These are phyloP conservation scores for Holothuria glaberrima DNA, from an alignment of 35 echinoderm and acorn worm genomes.

Conservation along the genomic window DNA sequence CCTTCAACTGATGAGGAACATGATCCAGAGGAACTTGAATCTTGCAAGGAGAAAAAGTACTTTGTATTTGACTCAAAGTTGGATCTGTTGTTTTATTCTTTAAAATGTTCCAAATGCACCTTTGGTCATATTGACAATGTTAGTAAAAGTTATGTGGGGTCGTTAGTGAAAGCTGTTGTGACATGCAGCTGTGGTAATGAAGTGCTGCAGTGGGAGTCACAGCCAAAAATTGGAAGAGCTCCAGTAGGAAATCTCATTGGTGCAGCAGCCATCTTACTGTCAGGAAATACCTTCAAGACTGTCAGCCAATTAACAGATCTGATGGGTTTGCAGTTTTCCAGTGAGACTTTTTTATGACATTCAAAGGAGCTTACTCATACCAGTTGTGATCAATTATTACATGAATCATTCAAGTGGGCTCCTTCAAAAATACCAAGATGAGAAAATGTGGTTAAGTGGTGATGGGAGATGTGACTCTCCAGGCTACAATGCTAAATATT, in stretches of 20 bases:
- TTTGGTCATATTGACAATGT: slow-evolving; percentile 19
- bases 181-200: slow-evolving; percentile 18
- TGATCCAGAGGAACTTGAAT: slow-evolving; percentile 13
- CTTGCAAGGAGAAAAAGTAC: neutral
- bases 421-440: neutral
- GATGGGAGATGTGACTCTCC: slow-evolving; percentile 58
- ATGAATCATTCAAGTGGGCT: neutral
- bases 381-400: slow-evolving; percentile 35
- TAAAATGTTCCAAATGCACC: neutral
- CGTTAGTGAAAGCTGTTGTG: neutral
- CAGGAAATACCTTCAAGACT: slow-evolving; percentile 32
- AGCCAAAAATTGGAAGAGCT: slow-evolving; percentile 43
- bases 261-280: neutral
- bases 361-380: neutral
- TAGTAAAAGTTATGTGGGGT: neutral
- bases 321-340: slow-evolving; percentile 22
- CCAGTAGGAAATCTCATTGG: neutral
- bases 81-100: neutral
- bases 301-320: neutral
- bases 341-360: slow-evolving; percentile 1
- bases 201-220: slow-evolving; percentile 40
- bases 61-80: slow-evolving; percentile 14
- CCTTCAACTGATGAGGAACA: neutral
- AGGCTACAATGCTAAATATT: slow-evolving; percentile 54
- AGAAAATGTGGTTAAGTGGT: slow-evolving; percentile 23